These are phyloP conservation scores for Belonocnema kinseyi DNA, from an alignment of 1,140 invertebrate species.

Conservation along the genomic window DNA sequence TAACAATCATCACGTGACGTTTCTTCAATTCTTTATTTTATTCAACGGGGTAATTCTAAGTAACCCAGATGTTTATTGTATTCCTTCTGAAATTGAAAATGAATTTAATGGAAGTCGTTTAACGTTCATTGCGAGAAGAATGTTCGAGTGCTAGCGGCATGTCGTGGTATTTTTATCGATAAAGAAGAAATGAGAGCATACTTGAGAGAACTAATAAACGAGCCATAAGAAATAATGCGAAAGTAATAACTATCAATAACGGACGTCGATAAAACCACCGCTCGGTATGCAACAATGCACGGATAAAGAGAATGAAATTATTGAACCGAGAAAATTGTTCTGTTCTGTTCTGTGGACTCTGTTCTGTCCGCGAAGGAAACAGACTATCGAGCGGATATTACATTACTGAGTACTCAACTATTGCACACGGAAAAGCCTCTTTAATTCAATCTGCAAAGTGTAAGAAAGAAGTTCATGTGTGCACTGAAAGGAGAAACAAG, in stretches of 20 bases:
- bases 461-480: background rate
- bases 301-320: conserved; percentile 27
- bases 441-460: conserved; percentile 1
- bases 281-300: conserved; percentile 22
- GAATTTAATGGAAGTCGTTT: too few species aligned
- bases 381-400: conserved; percentile 18
- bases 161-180: background rate
- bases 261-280: conserved; percentile 9
- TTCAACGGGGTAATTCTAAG: too few species aligned
- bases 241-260: conserved; percentile 28
- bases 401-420: conserved; percentile 11
- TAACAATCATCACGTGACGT: too few species aligned
- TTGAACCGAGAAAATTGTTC: conserved; percentile 25
- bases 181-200: background rate
- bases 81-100: too few species aligned
- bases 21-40: too few species aligned
- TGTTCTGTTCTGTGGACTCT: background rate
- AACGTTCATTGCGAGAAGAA: background rate
- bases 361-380: conserved; percentile 25
- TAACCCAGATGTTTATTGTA: too few species aligned
- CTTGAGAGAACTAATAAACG: conserved; percentile 8
- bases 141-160: background rate
- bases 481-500: too few species aligned
- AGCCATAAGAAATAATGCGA: conserved; percentile 18
- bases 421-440: background rate